Evolutionary conservation across 2,113 vertebrate genomes (phyloP).

Genomic region (Numida meleagris): DNA sequence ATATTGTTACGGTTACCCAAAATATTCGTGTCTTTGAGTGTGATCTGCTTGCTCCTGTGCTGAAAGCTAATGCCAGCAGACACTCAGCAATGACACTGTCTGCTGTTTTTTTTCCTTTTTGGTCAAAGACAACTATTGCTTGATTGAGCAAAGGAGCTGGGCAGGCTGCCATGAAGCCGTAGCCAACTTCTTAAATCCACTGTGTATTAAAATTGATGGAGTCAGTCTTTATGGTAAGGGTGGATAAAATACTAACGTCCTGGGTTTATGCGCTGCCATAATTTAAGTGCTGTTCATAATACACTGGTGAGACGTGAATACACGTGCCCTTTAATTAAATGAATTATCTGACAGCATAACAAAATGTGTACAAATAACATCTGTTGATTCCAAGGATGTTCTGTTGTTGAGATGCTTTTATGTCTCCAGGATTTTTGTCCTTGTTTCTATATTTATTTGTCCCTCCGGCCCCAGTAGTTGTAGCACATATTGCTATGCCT

Average conservation of each 20-base stretch:
- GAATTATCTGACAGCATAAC: background rate
- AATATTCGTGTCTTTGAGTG: constrained; percentile 54
- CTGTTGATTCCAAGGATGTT: background rate
- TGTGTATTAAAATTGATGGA: constrained; percentile 76
- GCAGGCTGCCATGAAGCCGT: constrained; percentile 69
- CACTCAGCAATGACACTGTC: constrained; percentile 67
- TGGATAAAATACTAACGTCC: constrained; percentile 70
- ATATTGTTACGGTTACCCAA: background rate
- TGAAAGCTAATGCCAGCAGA: constrained; percentile 55
- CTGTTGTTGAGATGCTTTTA: background rate
- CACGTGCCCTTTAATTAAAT: constrained; percentile 53
- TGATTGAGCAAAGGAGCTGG: constrained; percentile 70
- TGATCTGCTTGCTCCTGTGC: constrained; percentile 51
- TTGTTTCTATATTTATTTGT: constrained; percentile 3
- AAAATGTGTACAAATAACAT: background rate
- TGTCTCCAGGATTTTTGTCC: background rate
- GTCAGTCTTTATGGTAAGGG: constrained; percentile 71
- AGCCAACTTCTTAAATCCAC: constrained; percentile 73
- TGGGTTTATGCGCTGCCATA: constrained; percentile 34
- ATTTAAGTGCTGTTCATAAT: constrained; percentile 58
- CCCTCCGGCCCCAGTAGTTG: accelerated
- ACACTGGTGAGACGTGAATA: background rate
- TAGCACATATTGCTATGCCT: background rate
- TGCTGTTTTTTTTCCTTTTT: constrained; percentile 55
- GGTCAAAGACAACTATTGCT: constrained; percentile 68